Base-by-base conservation (phyloP, 1,140 invertebrate species). In the Sinonovacula constricta region DNA sequence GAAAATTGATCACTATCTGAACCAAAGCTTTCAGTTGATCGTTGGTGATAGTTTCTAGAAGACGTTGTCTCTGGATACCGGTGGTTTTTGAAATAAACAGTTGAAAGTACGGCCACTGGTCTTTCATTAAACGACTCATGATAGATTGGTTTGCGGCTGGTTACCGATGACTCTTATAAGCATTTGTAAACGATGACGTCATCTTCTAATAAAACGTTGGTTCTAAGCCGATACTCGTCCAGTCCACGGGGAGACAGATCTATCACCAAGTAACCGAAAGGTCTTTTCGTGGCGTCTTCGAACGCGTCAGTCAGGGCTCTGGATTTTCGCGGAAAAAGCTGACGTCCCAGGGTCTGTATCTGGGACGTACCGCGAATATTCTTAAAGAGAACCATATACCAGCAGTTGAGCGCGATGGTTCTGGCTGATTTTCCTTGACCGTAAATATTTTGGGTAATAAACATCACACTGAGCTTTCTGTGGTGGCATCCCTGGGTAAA, bases 401-500 rank as follows among this genome's bases (percentile, higher is more conserved):
- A 62, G 4, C 54, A 60, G 56, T 65, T 74, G 2, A 74, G 31
- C 3, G 60, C 60, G 2, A 74, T 74, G 0, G 71, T 74, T 65
- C 71, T 51, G 33, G 59, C 71, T 2, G 5, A 15, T 31, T 74
- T 63, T 18, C 57, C 71, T 33, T 57, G 54, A 0, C 30, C 22
- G 28, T 65, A 74, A 12, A 74, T 7, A 26, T 74, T 63, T 26
- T 74, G 71, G 2, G 59, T 65, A 26, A 74, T 65, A 39, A 74
- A 39, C 31, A 74, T 65, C 1, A 74, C 71, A 26, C 36, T 51
- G 0, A 74, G 14, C 0, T 30, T 14, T 24, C 30, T 63, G 31
- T 74, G 71, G 22, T 74, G 71, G 56, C 59, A 65, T 0, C 71
- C 71, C 56, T 74, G 71, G 14, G 71, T 74, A 30, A 74, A 74